Conservation (phyloP, 2,797 vertebrate genomes). For the Triplophysa yarkandensis region DNA sequence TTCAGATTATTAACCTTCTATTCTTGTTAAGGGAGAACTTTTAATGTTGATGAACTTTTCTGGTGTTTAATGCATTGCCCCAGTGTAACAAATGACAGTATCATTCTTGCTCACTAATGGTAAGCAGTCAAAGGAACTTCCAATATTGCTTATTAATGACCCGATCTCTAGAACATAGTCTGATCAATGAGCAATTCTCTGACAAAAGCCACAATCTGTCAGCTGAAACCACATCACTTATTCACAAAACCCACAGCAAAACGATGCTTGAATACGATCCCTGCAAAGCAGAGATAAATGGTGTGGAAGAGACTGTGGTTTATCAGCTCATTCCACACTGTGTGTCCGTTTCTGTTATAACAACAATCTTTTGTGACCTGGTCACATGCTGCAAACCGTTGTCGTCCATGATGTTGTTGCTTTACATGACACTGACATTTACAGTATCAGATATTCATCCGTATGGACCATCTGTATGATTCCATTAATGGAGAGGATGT, state of each 20-base stretch:
- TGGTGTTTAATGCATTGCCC: too few species aligned
- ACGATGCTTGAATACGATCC: constrained; percentile 14
- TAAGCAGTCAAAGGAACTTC: not conserved
- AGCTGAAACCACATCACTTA: constrained; percentile 16
- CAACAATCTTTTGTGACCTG: constrained; percentile 33
- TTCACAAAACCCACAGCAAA: constrained; percentile 20
- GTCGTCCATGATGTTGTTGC: constrained; percentile 33
- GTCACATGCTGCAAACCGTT: constrained; percentile 37
- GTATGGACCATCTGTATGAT: constrained; percentile 10
- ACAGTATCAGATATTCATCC: constrained; percentile 46
- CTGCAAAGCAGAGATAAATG: constrained; percentile 49
- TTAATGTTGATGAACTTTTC: too few species aligned
- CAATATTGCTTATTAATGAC: not conserved
- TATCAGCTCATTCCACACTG: constrained; percentile 35
- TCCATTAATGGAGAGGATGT: constrained; percentile 41
- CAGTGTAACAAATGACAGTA: not conserved
- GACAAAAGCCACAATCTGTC: not conserved
- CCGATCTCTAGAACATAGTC: not conserved
- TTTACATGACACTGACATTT: constrained; percentile 45
- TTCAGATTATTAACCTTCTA: too few species aligned
- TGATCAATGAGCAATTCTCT: constrained; percentile 6
- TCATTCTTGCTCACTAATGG: not conserved
- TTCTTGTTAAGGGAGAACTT: too few species aligned
- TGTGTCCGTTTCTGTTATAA: not conserved
- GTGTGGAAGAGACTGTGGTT: constrained; percentile 18